A percentile compares a stretch with the other conserved stretches of the same genome.
Evolutionary conservation across 2,113 vertebrate species (phyloP).

Genomic region (Pao palembangensis): DNA sequence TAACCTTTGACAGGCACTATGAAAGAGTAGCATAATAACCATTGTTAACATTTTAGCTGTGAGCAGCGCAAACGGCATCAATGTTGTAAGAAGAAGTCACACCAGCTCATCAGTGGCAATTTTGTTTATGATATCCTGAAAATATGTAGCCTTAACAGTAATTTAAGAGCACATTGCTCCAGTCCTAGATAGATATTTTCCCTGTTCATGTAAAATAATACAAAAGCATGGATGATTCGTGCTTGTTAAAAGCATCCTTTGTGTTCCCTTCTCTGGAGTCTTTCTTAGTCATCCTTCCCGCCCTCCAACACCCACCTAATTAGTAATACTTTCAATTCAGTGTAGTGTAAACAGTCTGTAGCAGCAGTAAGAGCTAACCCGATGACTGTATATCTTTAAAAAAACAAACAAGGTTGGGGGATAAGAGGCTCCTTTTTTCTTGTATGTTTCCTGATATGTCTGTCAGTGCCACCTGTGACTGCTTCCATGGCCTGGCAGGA

Average conservation of each 20-base stretch:
- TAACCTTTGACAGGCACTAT: no score
- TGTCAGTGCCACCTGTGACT: background rate
- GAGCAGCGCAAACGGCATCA: no score
- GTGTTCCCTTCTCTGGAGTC: constrained; percentile 14
- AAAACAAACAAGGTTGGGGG: background rate
- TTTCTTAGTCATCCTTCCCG: constrained; percentile 41
- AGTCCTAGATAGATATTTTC: no score
- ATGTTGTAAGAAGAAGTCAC: no score
- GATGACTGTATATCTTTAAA: background rate
- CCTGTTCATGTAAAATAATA: no score
- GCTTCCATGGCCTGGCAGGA: background rate
- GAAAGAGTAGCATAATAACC: no score
- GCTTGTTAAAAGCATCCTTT: background rate
- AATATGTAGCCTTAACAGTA: background rate
- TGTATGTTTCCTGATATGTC: background rate
- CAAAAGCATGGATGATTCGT: no score
- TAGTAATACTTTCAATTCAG: constrained; percentile 23
- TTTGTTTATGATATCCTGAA: background rate
- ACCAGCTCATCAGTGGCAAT: no score
- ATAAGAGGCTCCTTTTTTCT: background rate
- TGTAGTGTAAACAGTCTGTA: constrained; percentile 12
- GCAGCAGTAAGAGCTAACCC: background rate
- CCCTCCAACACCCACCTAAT: constrained; percentile 32
- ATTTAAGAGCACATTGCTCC: no score
- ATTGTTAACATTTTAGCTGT: no score